Evolutionary conservation across 2,888 invertebrate species (phyloP), one percentile per base, ranked within the genome.

Genomic region (Lampropteryx suffumata): DNA sequence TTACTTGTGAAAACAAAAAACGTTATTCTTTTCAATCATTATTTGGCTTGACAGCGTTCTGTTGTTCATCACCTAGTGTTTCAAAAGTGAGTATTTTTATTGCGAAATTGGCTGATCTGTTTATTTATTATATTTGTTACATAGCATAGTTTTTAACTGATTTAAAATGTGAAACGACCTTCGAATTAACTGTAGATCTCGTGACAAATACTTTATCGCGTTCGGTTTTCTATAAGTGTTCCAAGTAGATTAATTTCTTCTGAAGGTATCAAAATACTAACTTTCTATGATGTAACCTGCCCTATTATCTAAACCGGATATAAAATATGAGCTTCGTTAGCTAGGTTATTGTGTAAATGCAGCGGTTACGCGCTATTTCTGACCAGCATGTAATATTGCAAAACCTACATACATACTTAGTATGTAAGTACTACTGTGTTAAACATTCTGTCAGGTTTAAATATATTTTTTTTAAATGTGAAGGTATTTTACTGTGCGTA

Each of bases 101-200:
- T 42, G 17, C 37, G 12, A 30, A 37, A 37, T 28, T 7, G 10
- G 1, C 5, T 26, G 11, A 12, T 36, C 27, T 57, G 49, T 55
- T 48, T 55, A 37, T 60, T 52, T 59, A 55, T 55, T 57, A 27
- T 42, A 30, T 46, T 28, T 33, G 34, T 44, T 17, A 10, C 11
- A 32, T 21, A 24, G 43, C 33, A 21, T 17, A 29, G 12, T 32
- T 45, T 17, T 45, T 27, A 37, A 39, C 17, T 17, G 2, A 17
- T 17, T 17, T 17, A 17, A 2, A 17, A 28, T 33, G 51, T 48
- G 48, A 40, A 40, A 33, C 26, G 49, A 55, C 53, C 48, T 59
- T 56, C 39, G 32, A 17, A 12, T 10, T 33, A 26, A 35, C 44
- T 49, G 40, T 39, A 26, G 34, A 44, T 34, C 40, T 54, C 30